A percentile compares a stretch with the other conserved stretches of the same genome.
Evolutionary conservation across 2,113 vertebrate genomes (phyloP).

Genomic region (Ammodytes marinus): DNA sequence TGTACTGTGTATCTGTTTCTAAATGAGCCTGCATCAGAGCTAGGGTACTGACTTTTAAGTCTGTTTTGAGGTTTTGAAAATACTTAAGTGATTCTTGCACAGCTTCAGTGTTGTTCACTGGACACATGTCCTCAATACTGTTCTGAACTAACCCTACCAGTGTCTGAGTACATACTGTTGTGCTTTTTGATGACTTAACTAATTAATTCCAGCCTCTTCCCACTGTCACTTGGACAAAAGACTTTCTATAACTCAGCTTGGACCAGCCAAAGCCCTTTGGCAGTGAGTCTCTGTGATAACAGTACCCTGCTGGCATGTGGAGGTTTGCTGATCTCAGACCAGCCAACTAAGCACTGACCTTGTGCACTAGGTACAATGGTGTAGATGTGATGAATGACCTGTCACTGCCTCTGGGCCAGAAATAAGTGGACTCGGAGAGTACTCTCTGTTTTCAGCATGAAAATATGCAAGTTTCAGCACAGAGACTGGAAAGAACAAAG

Average conservation of each 20-base stretch:
- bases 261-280: constrained; percentile 21
- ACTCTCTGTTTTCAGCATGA: not conserved
- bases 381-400: constrained; percentile 24
- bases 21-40: constrained; percentile 13
- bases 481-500: not conserved
- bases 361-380: not conserved
- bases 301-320: constrained; percentile 6
- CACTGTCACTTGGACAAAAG: not conserved
- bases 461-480: not conserved
- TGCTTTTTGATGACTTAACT: not conserved
- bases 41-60: not conserved
- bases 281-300: constrained; percentile 8
- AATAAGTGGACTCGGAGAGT: not conserved
- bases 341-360: constrained; percentile 31
- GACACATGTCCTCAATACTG: not conserved
- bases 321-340: constrained; percentile 19
- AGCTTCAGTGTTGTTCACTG: not conserved
- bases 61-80: not conserved
- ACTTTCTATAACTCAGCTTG: not conserved
- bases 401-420: constrained; percentile 9
- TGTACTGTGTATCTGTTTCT: constrained; percentile 21
- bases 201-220: not conserved
- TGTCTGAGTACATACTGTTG: not conserved
- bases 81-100: not conserved
- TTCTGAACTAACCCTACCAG: not conserved